Conservation (phyloP, 2,888 invertebrate species). For the Amphiduros pacificus region DNA sequence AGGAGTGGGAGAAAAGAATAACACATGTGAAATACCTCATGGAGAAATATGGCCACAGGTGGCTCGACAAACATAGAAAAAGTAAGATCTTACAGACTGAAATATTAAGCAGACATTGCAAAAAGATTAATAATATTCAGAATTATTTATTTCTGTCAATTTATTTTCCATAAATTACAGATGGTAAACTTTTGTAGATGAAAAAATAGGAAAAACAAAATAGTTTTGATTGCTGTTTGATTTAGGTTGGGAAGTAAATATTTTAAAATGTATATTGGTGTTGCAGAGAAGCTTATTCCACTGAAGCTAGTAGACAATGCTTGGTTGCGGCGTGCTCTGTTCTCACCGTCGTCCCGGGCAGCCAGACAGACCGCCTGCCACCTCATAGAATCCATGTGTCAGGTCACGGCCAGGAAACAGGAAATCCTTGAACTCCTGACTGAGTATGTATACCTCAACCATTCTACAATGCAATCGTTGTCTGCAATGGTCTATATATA, state of each 20-base stretch:
- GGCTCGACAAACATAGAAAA: constrained; percentile 64
- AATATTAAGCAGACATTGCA: too few relatives aligned
- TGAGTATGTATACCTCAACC: too few relatives aligned
- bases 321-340: constrained; percentile 90
- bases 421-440: constrained; percentile 84
- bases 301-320: constrained; percentile 71
- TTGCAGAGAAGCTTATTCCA: constrained; percentile 3
- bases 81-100: too few relatives aligned
- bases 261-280: not conserved
- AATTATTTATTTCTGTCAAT: too few relatives aligned
- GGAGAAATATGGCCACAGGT: constrained; percentile 76
- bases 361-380: constrained; percentile 87
- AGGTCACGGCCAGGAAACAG: constrained; percentile 65
- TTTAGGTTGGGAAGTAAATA: too few relatives aligned
- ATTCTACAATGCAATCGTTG: too few relatives aligned
- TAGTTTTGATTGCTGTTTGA: too few relatives aligned
- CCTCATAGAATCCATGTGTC: constrained; percentile 82
- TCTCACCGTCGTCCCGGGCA: constrained; percentile 86
- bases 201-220: too few relatives aligned
- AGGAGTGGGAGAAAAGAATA: constrained; percentile 27
- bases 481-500: too few relatives aligned
- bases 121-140: too few relatives aligned
- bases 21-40: constrained; percentile 64
- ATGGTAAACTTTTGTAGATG: too few relatives aligned
- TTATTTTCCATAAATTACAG: too few relatives aligned